Evolutionary conservation across 2,888 invertebrate genomes (phyloP), one percentile per base, ranked within the genome.

Genomic region (Athripsodes cinereus): DNA sequence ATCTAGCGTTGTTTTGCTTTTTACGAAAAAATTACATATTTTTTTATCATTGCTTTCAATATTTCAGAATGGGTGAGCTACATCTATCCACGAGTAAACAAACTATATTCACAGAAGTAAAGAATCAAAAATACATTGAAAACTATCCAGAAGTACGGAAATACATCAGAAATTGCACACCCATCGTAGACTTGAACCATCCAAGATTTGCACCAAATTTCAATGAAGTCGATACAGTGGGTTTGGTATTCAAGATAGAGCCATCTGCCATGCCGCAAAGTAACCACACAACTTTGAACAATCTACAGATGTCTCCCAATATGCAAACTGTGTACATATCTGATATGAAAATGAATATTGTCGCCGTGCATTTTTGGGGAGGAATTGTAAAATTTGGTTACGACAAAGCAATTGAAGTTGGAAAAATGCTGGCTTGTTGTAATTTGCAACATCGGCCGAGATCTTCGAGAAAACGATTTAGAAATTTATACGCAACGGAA

Each of bases 141-240:
- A 57, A 57, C 34, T 60, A 55, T 13, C 64, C 70, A 18, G 40
- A 60, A 48, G 66, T 67, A 61, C 64, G 68, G 22, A 53, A 66
- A 1, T 62, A 74, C 1, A 67, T 66, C 61, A 72, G 83, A 63
- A 72, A 64, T 20, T 79, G 75, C 58, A 76, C 72, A 26, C 66
- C 70, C n/a, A 77, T 86, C 56, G 70, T 71, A 63, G 76, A 81
- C 58, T 66, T 83, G 21, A 62, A 64, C 3, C 65, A 68, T 18
- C 53, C 64, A 18, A 68, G 66, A 46, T 75, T 76, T 62, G 67
- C 69, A 58, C 77, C 81, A 2, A 61, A 69, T 10, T 86, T 84
- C 67, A 81, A 83, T 61, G 91, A 91, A 76, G 78, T 90, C 62
- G 91, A 92, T 71, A 83, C 86, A 10, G 80, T 85, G 2, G 91